Evolutionary conservation across 2,113 vertebrate species (phyloP), one percentile per base, ranked within the genome.

Genomic region (Pitta sordida): DNA sequence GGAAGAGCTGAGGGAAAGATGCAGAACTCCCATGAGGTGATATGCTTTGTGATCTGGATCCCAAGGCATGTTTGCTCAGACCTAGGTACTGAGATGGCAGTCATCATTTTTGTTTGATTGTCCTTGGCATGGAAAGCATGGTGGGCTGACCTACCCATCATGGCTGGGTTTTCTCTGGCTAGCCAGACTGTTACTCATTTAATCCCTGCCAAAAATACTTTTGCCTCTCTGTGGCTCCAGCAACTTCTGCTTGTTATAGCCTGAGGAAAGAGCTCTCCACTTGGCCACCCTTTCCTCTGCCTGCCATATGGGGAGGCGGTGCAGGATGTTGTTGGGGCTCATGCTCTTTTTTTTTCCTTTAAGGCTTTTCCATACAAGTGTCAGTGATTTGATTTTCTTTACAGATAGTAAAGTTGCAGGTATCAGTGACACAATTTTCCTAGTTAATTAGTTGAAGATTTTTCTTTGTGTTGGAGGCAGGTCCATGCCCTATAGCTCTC

Each of bases 281-380:
- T 51, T 91, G 83, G 63, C 63, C 71, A 68, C 55, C 59, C 39
- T 67, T 15, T 3, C 26, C 39, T 79, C 69, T 59, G 36, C 56
- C 43, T 55, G 39, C 44, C 0, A 0, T 56, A 24, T 15, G 39
- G 56, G 48, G 19, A 91, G 24, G 27, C 1, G 0, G 15, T 8
- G 8, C 1, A 1, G 15, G 53, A 18, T 70, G 58, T 26, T 63
- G 15, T 13, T 77, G n/a, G 37, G 55, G 8, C 29, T 83, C 20
- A 23, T 51, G 23, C 20, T 55, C 15, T 76, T 14, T 3, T 11
- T 52, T 58, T 67, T 56, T 68, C 39, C 30, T 86, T 75, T 30
- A 27, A 34, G 48, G 17, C 26, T 69, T 89, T 83, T 69, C 68
- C 55, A 26, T 62, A 22, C 63, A 76, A 48, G 63, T 83, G 55